Evolutionary conservation across 2,113 vertebrate genomes (phyloP), one percentile per base, ranked within the genome.

Genomic region (Ascaphus truei): DNA sequence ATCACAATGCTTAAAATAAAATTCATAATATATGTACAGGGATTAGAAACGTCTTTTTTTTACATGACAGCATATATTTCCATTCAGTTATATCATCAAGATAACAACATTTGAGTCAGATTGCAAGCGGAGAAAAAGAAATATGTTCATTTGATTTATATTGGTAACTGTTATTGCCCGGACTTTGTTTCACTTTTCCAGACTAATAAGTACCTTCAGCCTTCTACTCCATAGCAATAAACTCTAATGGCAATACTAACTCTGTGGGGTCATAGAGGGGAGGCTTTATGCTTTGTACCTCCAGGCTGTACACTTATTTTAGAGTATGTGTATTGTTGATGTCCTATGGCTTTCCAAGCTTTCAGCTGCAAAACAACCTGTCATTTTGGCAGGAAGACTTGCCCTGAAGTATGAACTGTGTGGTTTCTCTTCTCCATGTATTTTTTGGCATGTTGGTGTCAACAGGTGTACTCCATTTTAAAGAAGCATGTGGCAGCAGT

Each of bases 301-400:
- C 4, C 33, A 39, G 48, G 62, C 62, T 18, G 16, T 48, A 47
- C 37, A 13, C 34, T 39, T 56, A 11, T 45, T 12, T 47, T n/a
- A 5, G 36, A 39, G 62, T 9, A 25, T 23, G 11, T 36, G 37
- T 7, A 27, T 47, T 47, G 52, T 8, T 31, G 39, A 31, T 57
- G 30, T 68, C 64, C 64, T 47, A 57, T 47, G 65, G 65, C 64
- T 68, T 31, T 45, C 25, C 41, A 53, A 57, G 36, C 25, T 36
- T 57, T 68, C 53, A 68, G 65, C 65, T 68, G 65, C 53, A 68
- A 18, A 47, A 45, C 65, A 68, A 68, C 65, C 65, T 68, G 65
- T 48, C 52, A 55, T 34, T 68, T 68, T 68, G 65, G 65, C 65
- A 68, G 65, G 5, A 20, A 5, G 9, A 68, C 31, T 58, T 47